Conservation (phyloP, 92 coral and sea anemone species). For the Montipora capitata region DNA sequence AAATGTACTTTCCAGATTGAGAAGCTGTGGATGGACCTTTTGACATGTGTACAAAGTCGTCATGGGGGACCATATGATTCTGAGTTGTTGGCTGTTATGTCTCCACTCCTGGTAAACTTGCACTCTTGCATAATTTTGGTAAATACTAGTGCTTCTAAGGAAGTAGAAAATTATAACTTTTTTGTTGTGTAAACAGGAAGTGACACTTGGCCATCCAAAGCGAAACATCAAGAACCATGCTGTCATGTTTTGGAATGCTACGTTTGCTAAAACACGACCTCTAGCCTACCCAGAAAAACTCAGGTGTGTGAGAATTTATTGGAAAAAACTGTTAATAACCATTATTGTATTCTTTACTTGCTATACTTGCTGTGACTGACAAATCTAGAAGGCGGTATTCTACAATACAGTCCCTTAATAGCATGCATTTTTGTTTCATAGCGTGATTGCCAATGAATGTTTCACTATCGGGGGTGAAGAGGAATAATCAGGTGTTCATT, state of each 20-base stretch:
- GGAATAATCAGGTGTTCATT: too few relatives aligned
- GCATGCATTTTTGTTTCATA: too few relatives aligned
- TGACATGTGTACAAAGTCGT: slow-evolving; percentile 93
- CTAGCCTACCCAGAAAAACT: slow-evolving; percentile 85
- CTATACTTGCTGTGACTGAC: background rate
- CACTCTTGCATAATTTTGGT: background rate
- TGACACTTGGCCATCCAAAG: slow-evolving; percentile 88
- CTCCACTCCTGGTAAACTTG: slow-evolving; percentile 87
- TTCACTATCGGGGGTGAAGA: too few relatives aligned
- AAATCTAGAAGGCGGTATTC: background rate
- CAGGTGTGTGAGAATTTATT: slow-evolving; percentile 63
- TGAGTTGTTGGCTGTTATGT: slow-evolving; percentile 80
- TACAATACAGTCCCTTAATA: background rate
- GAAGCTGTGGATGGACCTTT: slow-evolving; percentile 93
- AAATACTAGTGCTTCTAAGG: background rate
- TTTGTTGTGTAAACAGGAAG: slow-evolving; percentile 66
- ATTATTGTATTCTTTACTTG: background rate
- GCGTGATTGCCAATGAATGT: too few relatives aligned
- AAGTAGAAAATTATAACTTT: background rate
- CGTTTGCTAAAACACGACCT: slow-evolving; percentile 85
- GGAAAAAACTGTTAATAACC: background rate
- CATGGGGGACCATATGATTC: slow-evolving; percentile 90
- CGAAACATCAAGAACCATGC: slow-evolving; percentile 92
- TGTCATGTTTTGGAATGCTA: slow-evolving; percentile 97
- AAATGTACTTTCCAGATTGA: slow-evolving; percentile 78